A percentile compares a stretch with the other conserved stretches of the same genome.
phyloP scores from a whole-genome alignment of 64 coral and sea anemone genomes.

The Montipora cactus region DNA sequence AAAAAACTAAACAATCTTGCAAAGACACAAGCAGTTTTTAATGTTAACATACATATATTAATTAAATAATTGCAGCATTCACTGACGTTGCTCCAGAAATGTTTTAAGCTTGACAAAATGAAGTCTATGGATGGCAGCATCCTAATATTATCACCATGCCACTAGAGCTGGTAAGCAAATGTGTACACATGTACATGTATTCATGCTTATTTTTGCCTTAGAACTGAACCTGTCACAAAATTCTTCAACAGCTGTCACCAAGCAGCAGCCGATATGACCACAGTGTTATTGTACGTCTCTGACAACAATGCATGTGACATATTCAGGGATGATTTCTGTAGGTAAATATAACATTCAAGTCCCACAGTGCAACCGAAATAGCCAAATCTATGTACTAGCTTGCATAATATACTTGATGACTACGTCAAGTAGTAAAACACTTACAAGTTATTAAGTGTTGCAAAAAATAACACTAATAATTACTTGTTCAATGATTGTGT shows the following conservation, averaged over 20 bases:
- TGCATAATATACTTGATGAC: neutral
- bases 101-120: neutral
- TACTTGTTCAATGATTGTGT: too few relatives aligned
- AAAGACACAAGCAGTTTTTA: too few relatives aligned
- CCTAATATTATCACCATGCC: neutral
- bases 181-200: neutral
- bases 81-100: neutral
- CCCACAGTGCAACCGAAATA: neutral
- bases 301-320: neutral
- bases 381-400: neutral
- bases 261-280: neutral
- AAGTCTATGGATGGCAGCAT: constrained; percentile 3
- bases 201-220: neutral
- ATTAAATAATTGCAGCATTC: neutral
- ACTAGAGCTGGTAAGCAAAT: neutral
- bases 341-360: neutral
- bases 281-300: neutral
- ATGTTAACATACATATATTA: too few relatives aligned
- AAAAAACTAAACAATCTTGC: too few relatives aligned
- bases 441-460: too few relatives aligned
- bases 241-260: neutral
- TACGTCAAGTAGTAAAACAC: neutral
- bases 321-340: neutral
- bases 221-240: neutral
- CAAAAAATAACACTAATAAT: too few relatives aligned